Conservation (phyloP, 1,140 invertebrate genomes). For the Drosophila pseudoobscura region DNA sequence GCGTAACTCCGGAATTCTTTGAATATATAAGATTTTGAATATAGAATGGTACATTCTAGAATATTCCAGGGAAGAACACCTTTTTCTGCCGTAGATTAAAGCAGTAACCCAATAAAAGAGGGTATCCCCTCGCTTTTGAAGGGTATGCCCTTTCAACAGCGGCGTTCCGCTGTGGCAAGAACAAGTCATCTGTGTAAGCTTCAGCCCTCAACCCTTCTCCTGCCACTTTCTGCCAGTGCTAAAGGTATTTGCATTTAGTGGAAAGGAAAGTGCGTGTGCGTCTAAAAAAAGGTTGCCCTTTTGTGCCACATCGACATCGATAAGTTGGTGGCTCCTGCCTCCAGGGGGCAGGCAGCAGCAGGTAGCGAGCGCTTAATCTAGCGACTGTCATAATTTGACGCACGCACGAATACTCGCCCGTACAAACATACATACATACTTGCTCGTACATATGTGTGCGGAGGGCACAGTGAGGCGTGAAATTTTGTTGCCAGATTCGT, state of each 20-base stretch:
- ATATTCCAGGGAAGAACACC: too few species aligned
- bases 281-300: constrained; percentile 55
- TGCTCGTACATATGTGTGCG: background rate
- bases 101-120: constrained; percentile 1
- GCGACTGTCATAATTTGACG: constrained; percentile 72
- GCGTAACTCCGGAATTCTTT: too few species aligned
- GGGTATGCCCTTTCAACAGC: constrained; percentile 12
- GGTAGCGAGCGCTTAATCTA: constrained; percentile 52
- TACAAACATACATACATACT: constrained; percentile 14
- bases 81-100: too few species aligned
- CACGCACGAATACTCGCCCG: constrained; percentile 38
- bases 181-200: constrained; percentile 65
- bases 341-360: constrained; percentile 7
- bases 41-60: too few species aligned
- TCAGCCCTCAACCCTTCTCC: constrained; percentile 46
- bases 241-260: constrained; percentile 57
- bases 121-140: background rate
- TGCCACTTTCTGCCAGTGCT: constrained; percentile 19
- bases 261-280: constrained; percentile 60
- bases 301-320: constrained; percentile 34
- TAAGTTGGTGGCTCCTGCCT: constrained; percentile 27
- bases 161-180: constrained; percentile 32
- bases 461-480: constrained; percentile 50
- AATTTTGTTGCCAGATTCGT: constrained; percentile 65
- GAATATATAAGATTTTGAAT: too few species aligned